Base-by-base conservation (phyloP, 2,888 invertebrate species). In the Drosophila tripunctata region DNA sequence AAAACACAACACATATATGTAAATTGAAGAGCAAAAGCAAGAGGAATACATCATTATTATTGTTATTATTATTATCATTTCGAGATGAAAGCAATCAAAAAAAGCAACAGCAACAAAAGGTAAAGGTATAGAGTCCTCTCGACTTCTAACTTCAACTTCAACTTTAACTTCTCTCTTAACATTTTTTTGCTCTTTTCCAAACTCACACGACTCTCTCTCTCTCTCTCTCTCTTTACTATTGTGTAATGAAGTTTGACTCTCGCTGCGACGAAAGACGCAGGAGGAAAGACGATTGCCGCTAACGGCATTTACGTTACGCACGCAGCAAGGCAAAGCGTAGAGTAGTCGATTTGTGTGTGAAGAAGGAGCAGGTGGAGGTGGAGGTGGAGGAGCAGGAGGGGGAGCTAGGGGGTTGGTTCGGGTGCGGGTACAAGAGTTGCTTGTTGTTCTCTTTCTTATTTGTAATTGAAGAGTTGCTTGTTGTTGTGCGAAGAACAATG, bases 171-270 rank as follows among this genome's bases (percentile, higher is more conserved):
- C 24, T 10, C 8, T 15, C 33, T 30, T 1, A n/a, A 2, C n/a
- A 7, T 17, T n/a, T 8, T 2, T 7, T 24, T 5, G 6, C 1
- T 33, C 30, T 19, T n/a, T 24, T n/a, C n/a, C n/a, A n/a, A n/a
- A 19, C 7, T 3, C 12, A 4, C 30, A n/a, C 12, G 6, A 27
- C 8, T 31, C n/a, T 10, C 2, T 24, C 36, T 15, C 10, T 22
- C 33, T 8, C 2, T 6, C 14, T 17, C 35, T n/a, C 24, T 8
- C 17, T 27, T 33, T 36, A 22, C 43, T 82, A 88, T 88, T 88
- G 88, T 89, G 88, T 89, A 88, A 88, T 88, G 86, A 81, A 81
- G 80, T 85, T 72, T 76, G 70, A 61, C 60, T 60, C 55, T 33
- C 44, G 31, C 61, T 55, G 27, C 56, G 41, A 3, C 17, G 14